Conservation (phyloP, 1,140 invertebrate genomes). For the Aphidius gifuensis region DNA sequence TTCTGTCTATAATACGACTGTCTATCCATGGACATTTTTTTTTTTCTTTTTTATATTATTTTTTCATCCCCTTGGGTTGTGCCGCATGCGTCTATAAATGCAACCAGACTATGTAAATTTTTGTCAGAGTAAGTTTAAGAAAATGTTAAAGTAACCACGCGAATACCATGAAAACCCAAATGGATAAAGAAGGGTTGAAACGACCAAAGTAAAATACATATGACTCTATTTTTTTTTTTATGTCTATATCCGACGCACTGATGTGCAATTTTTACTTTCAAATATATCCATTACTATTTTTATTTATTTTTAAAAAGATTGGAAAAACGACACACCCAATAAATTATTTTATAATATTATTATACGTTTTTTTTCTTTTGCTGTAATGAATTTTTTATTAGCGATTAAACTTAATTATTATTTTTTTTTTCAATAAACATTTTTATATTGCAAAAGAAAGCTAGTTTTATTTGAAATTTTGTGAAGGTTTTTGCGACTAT, state of each 20-base stretch:
- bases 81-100: conserved; percentile 9
- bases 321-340: too few relatives aligned
- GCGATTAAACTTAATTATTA: too few relatives aligned
- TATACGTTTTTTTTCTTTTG: too few relatives aligned
- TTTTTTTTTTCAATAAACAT: too few relatives aligned
- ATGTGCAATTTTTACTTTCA: conserved; percentile 10
- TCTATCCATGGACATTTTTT: not conserved
- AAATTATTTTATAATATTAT: too few relatives aligned
- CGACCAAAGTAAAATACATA: not conserved
- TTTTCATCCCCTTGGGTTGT: conserved; percentile 4
- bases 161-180: conserved; percentile 9
- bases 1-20: too few relatives aligned
- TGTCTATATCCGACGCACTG: conserved; percentile 3
- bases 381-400: too few relatives aligned
- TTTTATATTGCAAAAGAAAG: too few relatives aligned
- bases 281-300: not conserved
- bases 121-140: conserved; percentile 17
- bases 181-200: not conserved
- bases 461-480: too few relatives aligned
- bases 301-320: not conserved
- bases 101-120: conserved; percentile 21
- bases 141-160: conserved; percentile 15
- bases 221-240: conserved; percentile 4
- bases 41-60: not conserved
- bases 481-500: too few relatives aligned